A percentile compares a stretch with the other conserved stretches of the same genome.
Conservation (phyloP, 1,140 invertebrate genomes). For the Drosophila pseudoananassae region DNA sequence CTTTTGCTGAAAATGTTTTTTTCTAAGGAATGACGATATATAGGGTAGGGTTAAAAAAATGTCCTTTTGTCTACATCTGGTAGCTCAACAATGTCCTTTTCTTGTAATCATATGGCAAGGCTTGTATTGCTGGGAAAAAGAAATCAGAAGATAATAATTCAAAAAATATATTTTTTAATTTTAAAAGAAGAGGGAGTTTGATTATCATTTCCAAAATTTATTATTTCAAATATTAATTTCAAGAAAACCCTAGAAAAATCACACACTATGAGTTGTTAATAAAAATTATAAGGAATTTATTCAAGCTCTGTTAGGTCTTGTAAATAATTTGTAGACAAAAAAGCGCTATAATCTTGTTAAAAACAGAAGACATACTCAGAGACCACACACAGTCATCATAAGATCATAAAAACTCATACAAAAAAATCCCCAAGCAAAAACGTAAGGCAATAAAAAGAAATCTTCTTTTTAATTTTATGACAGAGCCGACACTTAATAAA, state of each 20-base stretch:
- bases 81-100: neutral
- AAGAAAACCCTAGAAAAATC: no score
- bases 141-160: neutral
- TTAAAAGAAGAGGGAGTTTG: no score
- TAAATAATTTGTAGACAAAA: slow-evolving; percentile 40
- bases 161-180: neutral
- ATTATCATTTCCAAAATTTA: no score
- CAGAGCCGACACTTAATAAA: slow-evolving; percentile 76
- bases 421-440: slow-evolving; percentile 41
- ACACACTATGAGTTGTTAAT: slow-evolving; percentile 4
- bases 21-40: neutral
- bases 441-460: slow-evolving; percentile 69
- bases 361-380: slow-evolving; percentile 16
- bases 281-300: neutral
- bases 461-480: slow-evolving; percentile 75
- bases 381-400: slow-evolving; percentile 44
- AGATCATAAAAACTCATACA: slow-evolving; percentile 15
- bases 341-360: slow-evolving; percentile 7
- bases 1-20: neutral
- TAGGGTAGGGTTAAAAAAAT: no score
- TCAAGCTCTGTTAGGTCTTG: slow-evolving; percentile 12
- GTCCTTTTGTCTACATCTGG: neutral
- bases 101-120: no score
- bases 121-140: neutral
- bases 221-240: no score